A percentile compares a stretch with the other conserved stretches of the same genome.
These are phyloP conservation scores for Priocnemis perturbator DNA, from an alignment of 2,888 invertebrate species.

Conservation along the genomic window DNA sequence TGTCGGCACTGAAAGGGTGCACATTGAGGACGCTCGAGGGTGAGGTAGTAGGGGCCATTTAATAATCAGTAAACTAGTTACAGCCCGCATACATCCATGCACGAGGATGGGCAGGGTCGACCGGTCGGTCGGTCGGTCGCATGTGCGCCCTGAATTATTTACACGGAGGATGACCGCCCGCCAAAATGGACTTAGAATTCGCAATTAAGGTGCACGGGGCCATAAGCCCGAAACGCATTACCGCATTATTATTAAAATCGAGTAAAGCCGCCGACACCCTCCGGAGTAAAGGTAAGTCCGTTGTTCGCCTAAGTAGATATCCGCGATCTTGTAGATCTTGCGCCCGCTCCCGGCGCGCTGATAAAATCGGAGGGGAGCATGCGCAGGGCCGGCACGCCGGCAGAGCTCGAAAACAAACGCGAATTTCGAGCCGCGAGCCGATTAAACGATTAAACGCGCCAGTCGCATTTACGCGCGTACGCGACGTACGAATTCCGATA, in stretches of 20 bases:
- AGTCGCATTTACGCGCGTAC: not conserved
- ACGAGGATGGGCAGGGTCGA: constrained; percentile 32
- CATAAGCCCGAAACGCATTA: constrained; percentile 57
- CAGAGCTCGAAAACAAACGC: no score
- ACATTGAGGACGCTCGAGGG: constrained; percentile 39
- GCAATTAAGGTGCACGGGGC: constrained; percentile 53
- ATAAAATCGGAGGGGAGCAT: no score
- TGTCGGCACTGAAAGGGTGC: constrained; percentile 47
- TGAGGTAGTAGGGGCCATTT: constrained; percentile 43
- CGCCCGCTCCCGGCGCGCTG: no score
- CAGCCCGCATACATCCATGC: constrained; percentile 53
- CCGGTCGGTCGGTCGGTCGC: constrained; percentile 43
- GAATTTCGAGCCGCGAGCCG: no score
- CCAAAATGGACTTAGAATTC: constrained; percentile 63
- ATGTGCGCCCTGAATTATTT: constrained; percentile 62
- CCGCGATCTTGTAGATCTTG: no score
- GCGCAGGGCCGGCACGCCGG: no score
- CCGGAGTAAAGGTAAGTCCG: no score
- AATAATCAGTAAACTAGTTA: constrained; percentile 63
- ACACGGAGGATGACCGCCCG: constrained; percentile 59
- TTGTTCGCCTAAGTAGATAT: no score
- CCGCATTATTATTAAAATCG: constrained; percentile 60
- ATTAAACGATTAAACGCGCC: no score
- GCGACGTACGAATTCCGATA: constrained; percentile 30
- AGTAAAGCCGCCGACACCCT: constrained; percentile 40